Evolutionary conservation across 2,113 vertebrate genomes (phyloP), one percentile per base, ranked within the genome.

Genomic region (Ptychochromis oligacanthus): DNA sequence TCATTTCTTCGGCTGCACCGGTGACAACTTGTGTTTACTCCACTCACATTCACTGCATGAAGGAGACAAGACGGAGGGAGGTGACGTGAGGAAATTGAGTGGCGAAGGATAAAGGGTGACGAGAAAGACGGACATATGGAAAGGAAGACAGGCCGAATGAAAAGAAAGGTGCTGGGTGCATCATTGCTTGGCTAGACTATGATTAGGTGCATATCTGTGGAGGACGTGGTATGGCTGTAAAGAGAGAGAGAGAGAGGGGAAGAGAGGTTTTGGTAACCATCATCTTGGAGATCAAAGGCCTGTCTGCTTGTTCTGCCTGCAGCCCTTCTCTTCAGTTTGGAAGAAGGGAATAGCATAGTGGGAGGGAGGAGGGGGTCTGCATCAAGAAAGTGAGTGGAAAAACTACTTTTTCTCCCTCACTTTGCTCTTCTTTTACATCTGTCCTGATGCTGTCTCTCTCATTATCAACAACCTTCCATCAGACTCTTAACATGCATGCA

Each of bases 241-340:
- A 80, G 82, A 57, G 28, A 58, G 77, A 60, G 49, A 26, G 59
- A 2, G 49, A 57, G 74, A 28, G 8, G 40, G 40, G 54, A 36
- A 59, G 81, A 59, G 85, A 75, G 56, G 70, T 65, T 82, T 87
- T 89, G 83, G 87, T 86, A 91, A 82, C 90, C 88, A 90, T 91
- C 93, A 90, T 86, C 79, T 75, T 54, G 22, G 58, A 92, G 88
- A 94, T 95, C 93, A 95, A 94, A 94, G 89, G 65, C 81, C 82
- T 84, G 82, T 89, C 88, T 85, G 72, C 87, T 76, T 75, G 70
- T 81, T 90, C 75, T 72, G 93, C 92, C 92, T 87, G 86, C 80
- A 92, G 93, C 90, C 56, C 84, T 89, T 59, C 78, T 89, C 82
- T 67, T 87, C 75, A 86, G 75, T 81, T 88, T 77, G 82, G 58